Evolutionary conservation across 1,140 invertebrate genomes (phyloP), one percentile per base, ranked within the genome.

Genomic region (Drosophila pectinifera): DNA sequence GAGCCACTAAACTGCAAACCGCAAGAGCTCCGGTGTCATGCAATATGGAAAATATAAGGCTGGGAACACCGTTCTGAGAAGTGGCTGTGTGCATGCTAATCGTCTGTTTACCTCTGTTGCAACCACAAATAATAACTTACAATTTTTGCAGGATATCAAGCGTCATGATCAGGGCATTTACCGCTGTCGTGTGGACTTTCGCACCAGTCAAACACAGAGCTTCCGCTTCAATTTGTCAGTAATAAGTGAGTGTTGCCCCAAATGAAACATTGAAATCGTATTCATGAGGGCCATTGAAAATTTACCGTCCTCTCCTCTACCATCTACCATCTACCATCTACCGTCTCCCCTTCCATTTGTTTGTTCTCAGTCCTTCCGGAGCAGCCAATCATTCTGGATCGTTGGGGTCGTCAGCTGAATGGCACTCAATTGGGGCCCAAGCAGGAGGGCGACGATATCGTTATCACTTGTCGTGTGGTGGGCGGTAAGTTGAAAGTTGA

Each of bases 181-280:
- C 93, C 94, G 96, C 54, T 98, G 97, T 92, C 93, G 97, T 74
- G 96, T 98, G 57, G 97, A 98, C 93, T 98, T 97, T 93, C 94
- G 95, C 58, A 97, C 96, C 90, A 96, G 96, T 41, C 96, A 97
- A 92, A 97, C 97, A 16, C 94, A 96, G 82, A 97, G 96, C 92
- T 96, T 96, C 88, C 94, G 96, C 82, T 97, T 97, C 93, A 97
- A 97, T 93, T 95, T 98, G 73, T 96, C 96, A 62, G 96, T 98
- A 78, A 96, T 98, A 89, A 96, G 97, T 98, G 92, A 96, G 96
- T 94, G 34, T 70, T 57, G 79, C 43, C 39, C 36, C 54, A 56
- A 72, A 72, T 54, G 45, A 73, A 63, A 28, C 41, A 51, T 53
- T 68, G n/a, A 51, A 16, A 70, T 24, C 24, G 36, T 31, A 70